A percentile compares a stretch with the other conserved stretches of the same genome.
Evolutionary conservation across 2,797 vertebrate genomes (phyloP).

Genomic region (Lagodon rhomboides): DNA sequence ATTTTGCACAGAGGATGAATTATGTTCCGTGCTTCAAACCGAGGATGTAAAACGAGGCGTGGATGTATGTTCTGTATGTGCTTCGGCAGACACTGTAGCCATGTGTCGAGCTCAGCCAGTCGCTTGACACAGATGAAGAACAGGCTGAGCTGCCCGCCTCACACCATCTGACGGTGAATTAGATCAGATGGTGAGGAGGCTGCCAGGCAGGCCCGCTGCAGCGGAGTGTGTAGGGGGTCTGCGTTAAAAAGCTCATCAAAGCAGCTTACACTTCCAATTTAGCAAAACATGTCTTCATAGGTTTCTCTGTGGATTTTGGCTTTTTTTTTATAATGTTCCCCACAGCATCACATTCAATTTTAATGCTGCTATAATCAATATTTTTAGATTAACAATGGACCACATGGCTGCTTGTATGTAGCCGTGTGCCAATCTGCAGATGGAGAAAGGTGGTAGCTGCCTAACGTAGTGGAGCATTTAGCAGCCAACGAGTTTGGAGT

Average conservation of each 20-base stretch:
- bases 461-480: neutral
- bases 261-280: neutral
- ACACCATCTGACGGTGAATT: constrained; percentile 39
- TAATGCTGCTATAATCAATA: neutral
- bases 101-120: constrained; percentile 14
- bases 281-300: neutral
- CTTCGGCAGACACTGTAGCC: constrained; percentile 2
- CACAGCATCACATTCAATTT: too few relatives aligned
- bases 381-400: neutral
- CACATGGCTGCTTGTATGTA: neutral
- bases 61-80: neutral
- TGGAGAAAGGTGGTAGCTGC: neutral
- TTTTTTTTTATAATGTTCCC: too few relatives aligned
- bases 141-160: constrained; percentile 21
- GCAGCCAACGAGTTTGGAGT: neutral
- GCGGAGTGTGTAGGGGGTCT: neutral
- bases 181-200: constrained; percentile 45
- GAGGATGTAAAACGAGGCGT: neutral
- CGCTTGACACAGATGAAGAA: constrained; percentile 20
- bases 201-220: constrained; percentile 7
- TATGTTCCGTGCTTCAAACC: neutral
- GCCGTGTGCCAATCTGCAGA: neutral
- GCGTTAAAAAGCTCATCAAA: neutral
- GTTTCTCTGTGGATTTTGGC: neutral
- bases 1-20: neutral